Conservation (phyloP, 37 sponge, comb jelly and placozoan genomes). For the Petrosia ficiformis region DNA sequence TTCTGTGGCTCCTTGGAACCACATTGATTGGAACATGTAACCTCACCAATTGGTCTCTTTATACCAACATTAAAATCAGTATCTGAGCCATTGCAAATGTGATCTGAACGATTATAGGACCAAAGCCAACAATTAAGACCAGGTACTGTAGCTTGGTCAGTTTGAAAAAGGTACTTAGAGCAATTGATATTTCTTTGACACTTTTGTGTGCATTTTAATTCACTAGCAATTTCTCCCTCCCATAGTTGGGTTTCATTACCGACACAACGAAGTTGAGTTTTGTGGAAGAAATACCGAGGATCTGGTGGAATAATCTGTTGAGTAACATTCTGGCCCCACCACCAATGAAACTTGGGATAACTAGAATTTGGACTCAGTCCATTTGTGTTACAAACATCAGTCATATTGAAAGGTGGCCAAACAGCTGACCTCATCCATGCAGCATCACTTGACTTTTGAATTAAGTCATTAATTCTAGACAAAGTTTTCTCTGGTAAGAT, state of each 20-base stretch:
- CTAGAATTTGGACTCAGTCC: not conserved
- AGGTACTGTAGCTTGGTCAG: not conserved
- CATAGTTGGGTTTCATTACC: constrained; percentile 18
- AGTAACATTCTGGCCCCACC: constrained; percentile 1
- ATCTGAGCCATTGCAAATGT: constrained; percentile 16
- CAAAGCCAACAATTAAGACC: constrained; percentile 35
- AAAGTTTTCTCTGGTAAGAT: constrained; percentile 5
- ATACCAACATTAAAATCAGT: constrained; percentile 21
- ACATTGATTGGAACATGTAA: constrained; percentile 25
- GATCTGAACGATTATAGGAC: constrained; percentile 35
- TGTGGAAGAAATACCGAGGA: constrained; percentile 22
- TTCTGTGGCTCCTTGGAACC: constrained; percentile 7
- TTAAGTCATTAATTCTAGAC: not conserved
- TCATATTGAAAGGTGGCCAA: constrained; percentile 30
- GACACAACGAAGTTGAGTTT: constrained; percentile 4
- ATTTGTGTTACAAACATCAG: constrained; percentile 26
- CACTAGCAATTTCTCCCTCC: constrained; percentile 18
- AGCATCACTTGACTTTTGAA: constrained; percentile 29
- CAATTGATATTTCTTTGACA: constrained; percentile 12
- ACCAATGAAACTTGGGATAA: constrained; percentile 58
- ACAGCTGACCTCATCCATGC: constrained; percentile 36
- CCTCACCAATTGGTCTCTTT: constrained; percentile 26
- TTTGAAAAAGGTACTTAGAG: constrained; percentile 31
- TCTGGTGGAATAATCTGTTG: constrained; percentile 43
- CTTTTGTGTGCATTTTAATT: constrained; percentile 13